phyloP scores from a whole-genome alignment of 2,797 vertebrate genomes.

The Sebastes cheni region DNA sequence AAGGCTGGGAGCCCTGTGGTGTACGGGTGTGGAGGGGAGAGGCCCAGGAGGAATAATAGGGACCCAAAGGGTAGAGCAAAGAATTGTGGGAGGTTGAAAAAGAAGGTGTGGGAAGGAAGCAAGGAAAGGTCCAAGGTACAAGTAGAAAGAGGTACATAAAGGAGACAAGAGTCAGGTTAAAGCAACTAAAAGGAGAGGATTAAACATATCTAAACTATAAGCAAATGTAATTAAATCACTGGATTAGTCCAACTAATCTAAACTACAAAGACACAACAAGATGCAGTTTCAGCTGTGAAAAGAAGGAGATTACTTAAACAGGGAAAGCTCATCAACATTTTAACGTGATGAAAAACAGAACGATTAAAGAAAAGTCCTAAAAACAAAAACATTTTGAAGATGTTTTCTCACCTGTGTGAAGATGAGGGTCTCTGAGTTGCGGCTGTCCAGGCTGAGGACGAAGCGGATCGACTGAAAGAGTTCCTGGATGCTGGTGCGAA shows the following conservation, averaged over 20 bases:
- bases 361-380: background rate
- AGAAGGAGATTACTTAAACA: background rate
- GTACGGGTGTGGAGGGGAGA: conserved; percentile 8
- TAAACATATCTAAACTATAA: background rate
- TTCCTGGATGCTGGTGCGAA: conserved; percentile 93
- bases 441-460: conserved; percentile 89
- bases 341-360: background rate
- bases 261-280: conserved; percentile 2
- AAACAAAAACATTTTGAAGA: background rate
- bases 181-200: conserved; percentile 14
- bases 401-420: conserved; percentile 91
- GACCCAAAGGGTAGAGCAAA: conserved; percentile 45
- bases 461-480: conserved; percentile 98
- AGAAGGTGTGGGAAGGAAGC: conserved; percentile 48
- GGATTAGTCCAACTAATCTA: background rate
- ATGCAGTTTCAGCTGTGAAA: background rate
- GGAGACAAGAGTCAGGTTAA: conserved; percentile 56
- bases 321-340: background rate
- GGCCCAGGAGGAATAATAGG: conserved; percentile 13
- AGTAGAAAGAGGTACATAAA: conserved; percentile 28
- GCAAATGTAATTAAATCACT: background rate
- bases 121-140: conserved; percentile 41
- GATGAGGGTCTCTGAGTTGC: conserved; percentile 82
- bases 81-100: conserved; percentile 41
- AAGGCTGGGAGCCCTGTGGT: conserved; percentile 64